Evolutionary conservation across 2,888 invertebrate species (phyloP).

Genomic region (Melanchra persicariae): DNA sequence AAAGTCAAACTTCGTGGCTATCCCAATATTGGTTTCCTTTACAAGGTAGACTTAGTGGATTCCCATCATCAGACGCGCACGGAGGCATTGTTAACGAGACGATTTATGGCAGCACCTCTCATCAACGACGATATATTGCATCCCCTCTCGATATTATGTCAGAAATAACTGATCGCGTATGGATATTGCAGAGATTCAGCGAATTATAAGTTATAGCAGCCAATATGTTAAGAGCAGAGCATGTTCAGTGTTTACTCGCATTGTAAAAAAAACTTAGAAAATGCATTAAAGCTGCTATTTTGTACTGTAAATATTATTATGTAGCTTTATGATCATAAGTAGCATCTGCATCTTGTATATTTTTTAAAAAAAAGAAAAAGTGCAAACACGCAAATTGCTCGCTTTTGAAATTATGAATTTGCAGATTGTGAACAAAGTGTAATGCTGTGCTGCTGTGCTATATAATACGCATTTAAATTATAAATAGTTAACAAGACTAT

Average conservation of each 20-base stretch:
- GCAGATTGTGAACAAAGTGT: constrained; percentile 11
- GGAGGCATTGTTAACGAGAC: constrained; percentile 1
- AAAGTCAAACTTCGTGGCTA: no score
- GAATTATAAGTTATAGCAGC: constrained; percentile 13
- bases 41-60: no score
- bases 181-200: constrained; percentile 11
- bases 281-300: background rate
- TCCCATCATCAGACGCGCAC: background rate
- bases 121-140: constrained; percentile 6
- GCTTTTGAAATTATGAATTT: background rate
- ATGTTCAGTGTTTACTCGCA: background rate
- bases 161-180: constrained; percentile 9
- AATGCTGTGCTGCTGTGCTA: no score
- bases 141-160: background rate
- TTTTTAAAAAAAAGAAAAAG: background rate
- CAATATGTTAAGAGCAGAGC: constrained; percentile 16
- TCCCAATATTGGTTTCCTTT: no score
- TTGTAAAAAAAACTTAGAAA: background rate
- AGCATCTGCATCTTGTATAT: constrained; percentile 6
- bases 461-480: no score
- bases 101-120: background rate
- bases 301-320: background rate
- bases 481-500: constrained; percentile 1
- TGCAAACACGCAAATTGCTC: constrained; percentile 1
- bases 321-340: background rate